Evolutionary conservation across 30 jellyfish, hydroid and myxozoan genomes (phyloP), one percentile per base, ranked within the genome.

Genomic region (Hydractinia echinata): DNA sequence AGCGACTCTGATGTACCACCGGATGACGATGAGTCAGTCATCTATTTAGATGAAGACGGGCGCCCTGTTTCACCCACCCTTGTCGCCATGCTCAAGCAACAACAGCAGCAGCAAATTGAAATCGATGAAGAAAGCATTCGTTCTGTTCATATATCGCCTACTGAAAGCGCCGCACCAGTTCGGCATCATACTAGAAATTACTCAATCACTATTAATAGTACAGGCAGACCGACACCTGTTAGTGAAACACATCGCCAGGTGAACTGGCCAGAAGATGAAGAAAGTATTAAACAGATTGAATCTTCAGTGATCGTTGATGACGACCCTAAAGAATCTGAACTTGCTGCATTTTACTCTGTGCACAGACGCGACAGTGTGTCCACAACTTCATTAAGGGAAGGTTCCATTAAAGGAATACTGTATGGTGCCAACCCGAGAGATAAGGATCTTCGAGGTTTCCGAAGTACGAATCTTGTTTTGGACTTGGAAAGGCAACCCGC

Each of bases 41-140:
- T 51, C 51, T 64, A 64, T 51, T 44, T 64, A n/a, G 74, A 64
- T 51, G 74, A 64, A 13, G 74, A 64, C 9, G 74, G 74, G 7
- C 9, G 74, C 10, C 74, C 74, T 7, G 74, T 64, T 13, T 64
- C 74, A n/a, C 74, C 74, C 5, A 64, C 74, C 10, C 16, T 64
- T 7, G 74, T 64, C 19, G 18, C 10, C 19, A 30, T 30, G 44
- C 44, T 30, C 44, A 30, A 30, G 44, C 44, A 30, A 30, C 44
- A 30, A 30, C 44, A 30, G 44, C 44, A 30, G 44, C 44, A 30
- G 44, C 44, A 30, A 30, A 30, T 30, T 30, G 44, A 30, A 30
- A 30, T 30, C 44, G 44, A 30, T 30, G 44, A 30, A 30, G 44
- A 30, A 30, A 30, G 44, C 44, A 30, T 30, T 30, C 74, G 74